These are phyloP conservation scores for Odontomachus brunneus DNA, from an alignment of 1,140 invertebrate genomes.

Conservation along the genomic window DNA sequence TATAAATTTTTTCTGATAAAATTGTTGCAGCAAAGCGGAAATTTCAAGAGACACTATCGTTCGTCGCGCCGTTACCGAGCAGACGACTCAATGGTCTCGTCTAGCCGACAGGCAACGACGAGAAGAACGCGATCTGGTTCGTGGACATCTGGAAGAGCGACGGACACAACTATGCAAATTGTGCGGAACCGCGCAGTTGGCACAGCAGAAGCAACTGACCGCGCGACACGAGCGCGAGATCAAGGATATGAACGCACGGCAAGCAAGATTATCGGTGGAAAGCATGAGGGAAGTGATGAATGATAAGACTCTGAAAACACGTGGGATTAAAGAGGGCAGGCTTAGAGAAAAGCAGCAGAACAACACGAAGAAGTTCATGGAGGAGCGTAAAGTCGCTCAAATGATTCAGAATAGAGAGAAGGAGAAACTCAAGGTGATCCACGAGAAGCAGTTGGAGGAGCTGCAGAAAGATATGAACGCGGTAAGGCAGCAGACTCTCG, in stretches of 20 bases:
- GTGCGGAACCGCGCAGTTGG: conserved; percentile 93
- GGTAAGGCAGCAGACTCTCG: conserved; percentile 86
- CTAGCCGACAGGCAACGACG: conserved; percentile 95
- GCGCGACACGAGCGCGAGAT: conserved; percentile 96
- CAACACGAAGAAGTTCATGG: conserved; percentile 99
- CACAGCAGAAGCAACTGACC: conserved; percentile 96
- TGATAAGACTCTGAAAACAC: conserved; percentile 98
- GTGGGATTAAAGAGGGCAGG: conserved; percentile 97
- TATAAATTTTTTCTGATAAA: neutral
- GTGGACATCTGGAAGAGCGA: conserved; percentile 94
- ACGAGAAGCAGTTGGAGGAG: conserved; percentile 96
- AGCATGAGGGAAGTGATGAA: conserved; percentile 97
- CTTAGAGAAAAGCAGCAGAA: conserved; percentile 98
- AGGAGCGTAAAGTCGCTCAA: conserved; percentile 95
- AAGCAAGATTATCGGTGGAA: conserved; percentile 98
- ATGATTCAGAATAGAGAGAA: conserved; percentile 97
- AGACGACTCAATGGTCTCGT: conserved; percentile 97
- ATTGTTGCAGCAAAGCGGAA: conserved; percentile 90
- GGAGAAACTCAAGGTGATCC: conserved; percentile 96
- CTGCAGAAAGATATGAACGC: conserved; percentile 96
- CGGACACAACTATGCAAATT: conserved; percentile 94
- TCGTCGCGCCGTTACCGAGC: conserved; percentile 93
- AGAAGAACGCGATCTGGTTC: conserved; percentile 95
- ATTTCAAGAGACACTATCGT: conserved; percentile 92
- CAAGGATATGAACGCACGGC: conserved; percentile 97